A percentile compares a stretch with the other conserved stretches of the same genome.
phyloP scores from a whole-genome alignment of 92 coral and sea anemone species.

The Meandrina meandrites region DNA sequence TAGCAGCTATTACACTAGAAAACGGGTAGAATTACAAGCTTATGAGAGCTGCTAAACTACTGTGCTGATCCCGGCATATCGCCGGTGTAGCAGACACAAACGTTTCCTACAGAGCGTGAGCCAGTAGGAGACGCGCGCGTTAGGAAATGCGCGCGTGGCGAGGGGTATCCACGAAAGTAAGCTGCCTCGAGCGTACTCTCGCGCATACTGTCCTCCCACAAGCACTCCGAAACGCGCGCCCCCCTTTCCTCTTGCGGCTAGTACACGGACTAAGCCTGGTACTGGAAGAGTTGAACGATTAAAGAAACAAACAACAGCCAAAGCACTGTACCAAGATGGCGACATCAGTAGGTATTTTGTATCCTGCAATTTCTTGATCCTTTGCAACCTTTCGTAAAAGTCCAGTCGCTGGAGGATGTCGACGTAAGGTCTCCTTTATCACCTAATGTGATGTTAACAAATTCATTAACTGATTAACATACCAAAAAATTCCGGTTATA shows the following conservation, averaged over 20 bases:
- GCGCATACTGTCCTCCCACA: neutral
- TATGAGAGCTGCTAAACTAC: too few species aligned
- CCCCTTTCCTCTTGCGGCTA: neutral
- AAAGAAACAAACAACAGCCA: too few species aligned
- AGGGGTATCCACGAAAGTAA: too few species aligned
- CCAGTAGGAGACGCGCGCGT: neutral
- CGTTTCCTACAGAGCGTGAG: neutral
- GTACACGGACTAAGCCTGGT: neutral
- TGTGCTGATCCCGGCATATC: neutral
- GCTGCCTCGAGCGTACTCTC: neutral
- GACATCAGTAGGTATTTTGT: slow-evolving; percentile 43
- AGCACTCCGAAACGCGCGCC: neutral
- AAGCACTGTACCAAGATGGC: slow-evolving; percentile 39
- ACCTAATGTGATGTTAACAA: neutral
- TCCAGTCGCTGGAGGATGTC: slow-evolving; percentile 62
- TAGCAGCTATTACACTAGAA: too few species aligned
- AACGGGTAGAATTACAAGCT: too few species aligned
- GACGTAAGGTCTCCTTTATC: slow-evolving; percentile 66
- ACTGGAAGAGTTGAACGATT: neutral
- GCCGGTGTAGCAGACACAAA: neutral
- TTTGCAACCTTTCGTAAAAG: slow-evolving; percentile 30
- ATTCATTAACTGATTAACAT: neutral
- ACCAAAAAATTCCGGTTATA: too few species aligned
- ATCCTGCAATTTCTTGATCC: slow-evolving; percentile 54
- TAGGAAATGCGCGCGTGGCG: neutral